Conservation (phyloP, 2,113 vertebrate species). For the Triplophysa rosa region DNA sequence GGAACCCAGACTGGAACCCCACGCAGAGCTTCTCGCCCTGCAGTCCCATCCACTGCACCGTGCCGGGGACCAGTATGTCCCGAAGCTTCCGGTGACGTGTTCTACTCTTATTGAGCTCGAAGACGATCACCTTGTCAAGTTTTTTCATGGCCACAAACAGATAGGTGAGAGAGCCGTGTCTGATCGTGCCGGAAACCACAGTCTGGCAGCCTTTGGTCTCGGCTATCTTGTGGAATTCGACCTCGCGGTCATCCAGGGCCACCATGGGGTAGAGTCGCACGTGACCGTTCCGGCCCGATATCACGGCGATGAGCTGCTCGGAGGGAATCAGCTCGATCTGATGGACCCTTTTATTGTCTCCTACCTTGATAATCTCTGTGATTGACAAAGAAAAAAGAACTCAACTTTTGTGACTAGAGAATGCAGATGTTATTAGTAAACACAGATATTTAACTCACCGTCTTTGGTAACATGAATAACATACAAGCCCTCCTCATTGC, state of each 20-base stretch:
- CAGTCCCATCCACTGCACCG: conserved; percentile 94
- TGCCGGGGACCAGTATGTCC: conserved; percentile 86
- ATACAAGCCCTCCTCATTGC: conserved; percentile 96
- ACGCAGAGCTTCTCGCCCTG: conserved; percentile 91
- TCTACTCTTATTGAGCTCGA: conserved; percentile 91
- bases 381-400: background rate
- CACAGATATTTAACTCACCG: conserved; percentile 74
- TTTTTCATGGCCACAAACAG: conserved; percentile 96
- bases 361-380: conserved; percentile 93
- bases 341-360: conserved; percentile 97
- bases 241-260: conserved; percentile 90
- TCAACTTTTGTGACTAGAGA: no score
- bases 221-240: conserved; percentile 88
- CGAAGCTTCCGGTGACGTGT: conserved; percentile 87
- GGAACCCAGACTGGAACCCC: conserved; percentile 78
- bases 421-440: background rate
- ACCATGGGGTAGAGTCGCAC: conserved; percentile 90
- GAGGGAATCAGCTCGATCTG: conserved; percentile 89
- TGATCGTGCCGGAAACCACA: conserved; percentile 83
- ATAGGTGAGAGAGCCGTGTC: conserved; percentile 85
- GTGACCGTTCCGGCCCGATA: conserved; percentile 95
- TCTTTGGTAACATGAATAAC: conserved; percentile 98
- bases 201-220: conserved; percentile 95
- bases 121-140: conserved; percentile 84
- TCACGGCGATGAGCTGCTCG: conserved; percentile 93